Base-by-base conservation (phyloP, 2,113 vertebrate genomes). In the Macheiramphus alcinus region DNA sequence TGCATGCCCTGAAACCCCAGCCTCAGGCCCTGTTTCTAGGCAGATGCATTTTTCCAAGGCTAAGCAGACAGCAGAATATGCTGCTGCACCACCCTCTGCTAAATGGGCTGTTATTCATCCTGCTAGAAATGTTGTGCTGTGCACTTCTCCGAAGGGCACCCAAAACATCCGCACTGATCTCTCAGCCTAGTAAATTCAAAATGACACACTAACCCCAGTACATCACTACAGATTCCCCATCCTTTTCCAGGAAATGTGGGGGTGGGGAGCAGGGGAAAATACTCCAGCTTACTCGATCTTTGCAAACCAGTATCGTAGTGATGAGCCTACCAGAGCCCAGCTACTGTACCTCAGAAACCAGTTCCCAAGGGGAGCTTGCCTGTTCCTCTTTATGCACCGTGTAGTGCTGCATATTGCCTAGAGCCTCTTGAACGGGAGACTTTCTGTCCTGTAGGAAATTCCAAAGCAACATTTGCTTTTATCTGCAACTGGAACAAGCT, bases 231-330 rank as follows among this genome's bases (percentile, higher is more conserved):
- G 56, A 86, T 94, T 89, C 45, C 55, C 52, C 74, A 9, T n/a
- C 40, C 84, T 88, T 81, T 92, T 84, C 52, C 72, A 88, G 94
- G 90, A 95, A 93, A 96, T 59, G 40, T 48, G 29, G 13, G 21
- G 14, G 22, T 10, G 14, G 16, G 47, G 21, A 82, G 47, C 27
- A 43, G 32, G 11, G 32, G 6, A 9, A 65, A 80, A 42, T 68
- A 68, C 5, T 75, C 53, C 40, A 70, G 34, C 29, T 94, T 81
- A 29, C 22, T 45, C 47, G 66, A 2, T 53, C 25, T 72, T 72
- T 84, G 75, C 50, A 89, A 91, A 74, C 29, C 38, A 59, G n/a
- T 73, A 13, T 34, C 0, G 1, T 55, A 47, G 81, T 31, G n/a
- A 71, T 56, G 59, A 85, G 55, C 53, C 62, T 79, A 10, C 48